Conservation (phyloP, 2,113 vertebrate species). For the Sisor rabdophorus region DNA sequence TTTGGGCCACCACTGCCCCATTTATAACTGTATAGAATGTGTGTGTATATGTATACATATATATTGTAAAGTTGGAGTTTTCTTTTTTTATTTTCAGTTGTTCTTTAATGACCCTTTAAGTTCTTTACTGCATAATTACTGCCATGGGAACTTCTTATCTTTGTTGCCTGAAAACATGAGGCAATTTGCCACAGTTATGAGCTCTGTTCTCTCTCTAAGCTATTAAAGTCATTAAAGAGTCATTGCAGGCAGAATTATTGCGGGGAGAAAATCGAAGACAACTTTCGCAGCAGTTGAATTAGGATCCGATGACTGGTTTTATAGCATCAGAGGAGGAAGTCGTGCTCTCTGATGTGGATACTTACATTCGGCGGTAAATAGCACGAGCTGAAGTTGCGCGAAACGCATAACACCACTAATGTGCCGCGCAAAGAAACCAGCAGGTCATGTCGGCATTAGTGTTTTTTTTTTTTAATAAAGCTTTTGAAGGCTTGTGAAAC, state of each 20-base stretch:
- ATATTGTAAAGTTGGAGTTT: too few relatives aligned
- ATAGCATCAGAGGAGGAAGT: not conserved
- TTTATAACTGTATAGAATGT: too few relatives aligned
- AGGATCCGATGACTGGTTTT: slow-evolving; percentile 25
- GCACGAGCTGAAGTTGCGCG: not conserved
- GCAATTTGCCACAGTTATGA: slow-evolving; percentile 34
- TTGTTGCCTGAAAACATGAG: slow-evolving; percentile 15
- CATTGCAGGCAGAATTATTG: slow-evolving; percentile 7
- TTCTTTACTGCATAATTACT: not conserved
- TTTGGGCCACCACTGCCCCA: too few relatives aligned
- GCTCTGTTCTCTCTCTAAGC: slow-evolving; percentile 10
- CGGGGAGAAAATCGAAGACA: not conserved
- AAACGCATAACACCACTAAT: not conserved
- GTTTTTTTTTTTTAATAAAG: not conserved
- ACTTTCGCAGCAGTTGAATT: not conserved
- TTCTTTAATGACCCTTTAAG: not conserved
- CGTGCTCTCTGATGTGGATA: not conserved
- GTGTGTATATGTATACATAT: too few relatives aligned
- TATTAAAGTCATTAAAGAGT: slow-evolving; percentile 30
- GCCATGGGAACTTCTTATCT: slow-evolving; percentile 26
- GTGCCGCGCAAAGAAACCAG: not conserved
- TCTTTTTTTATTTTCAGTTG: not conserved
- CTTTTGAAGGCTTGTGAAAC: not conserved
- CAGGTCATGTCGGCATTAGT: not conserved
- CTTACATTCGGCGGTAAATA: not conserved